Evolutionary conservation across 2,888 invertebrate species (phyloP), one percentile per base, ranked within the genome.

Genomic region (Polia nebulosa): DNA sequence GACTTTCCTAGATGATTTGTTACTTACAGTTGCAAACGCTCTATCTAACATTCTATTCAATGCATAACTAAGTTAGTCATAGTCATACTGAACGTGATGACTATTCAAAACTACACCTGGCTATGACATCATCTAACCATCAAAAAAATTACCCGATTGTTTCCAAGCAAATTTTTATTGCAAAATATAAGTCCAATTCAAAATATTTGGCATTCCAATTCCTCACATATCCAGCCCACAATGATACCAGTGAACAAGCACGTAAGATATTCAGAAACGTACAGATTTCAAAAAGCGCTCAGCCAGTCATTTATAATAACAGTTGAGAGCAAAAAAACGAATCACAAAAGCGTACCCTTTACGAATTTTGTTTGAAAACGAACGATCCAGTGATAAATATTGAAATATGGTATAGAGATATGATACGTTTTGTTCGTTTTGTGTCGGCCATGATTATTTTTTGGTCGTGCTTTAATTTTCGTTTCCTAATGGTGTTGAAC

Each of bases 341-440:
- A n/a, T 82, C 80, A 85, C 82, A 84, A 73, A 80, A 78, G 80
- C 85, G 79, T 84, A 85, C 87, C 91, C 89, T 90, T 92, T 93
- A 92, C 88, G 91, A 90, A 91, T 94, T 94, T 94, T 91, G 93
- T 93, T 93, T 93, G 92, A 91, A 95, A 94, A 95, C 90, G 92
- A 91, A 92, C 91, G 94, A 94, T 95, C 92, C 87, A 82, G 92
- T 91, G 95, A 95, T 95, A 95, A 95, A 95, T 95, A 93, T 94
- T 95, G 94, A 94, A 95, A 94, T 95, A 94, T 94, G 93, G 93
- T 92, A 92, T 92, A 92, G 91, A 92, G 93, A 93, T 92, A 87
- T 89, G 90, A 91, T 92, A 87, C 87, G 89, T 93, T 92, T 90
- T 92, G 85, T 90, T 91, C 87, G 78, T 86, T 78, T 87, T 85